Evolutionary conservation across 2,797 vertebrate genomes (phyloP).

Genomic region (Manis pentadactyla): DNA sequence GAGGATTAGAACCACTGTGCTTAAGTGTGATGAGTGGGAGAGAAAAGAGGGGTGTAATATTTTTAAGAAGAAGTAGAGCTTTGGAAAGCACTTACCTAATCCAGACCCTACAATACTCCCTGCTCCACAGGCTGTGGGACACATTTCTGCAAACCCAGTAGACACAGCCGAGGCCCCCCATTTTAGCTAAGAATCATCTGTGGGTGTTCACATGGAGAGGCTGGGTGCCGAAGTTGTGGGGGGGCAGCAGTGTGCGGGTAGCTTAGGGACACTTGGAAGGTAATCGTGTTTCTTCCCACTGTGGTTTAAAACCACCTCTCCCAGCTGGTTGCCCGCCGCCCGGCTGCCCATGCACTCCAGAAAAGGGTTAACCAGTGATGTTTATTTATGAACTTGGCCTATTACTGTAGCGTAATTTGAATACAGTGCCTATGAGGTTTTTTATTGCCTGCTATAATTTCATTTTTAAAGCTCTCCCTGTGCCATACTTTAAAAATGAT

Average conservation of each 20-base stretch:
- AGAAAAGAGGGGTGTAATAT: not conserved
- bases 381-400: constrained; percentile 90
- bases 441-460: constrained; percentile 90
- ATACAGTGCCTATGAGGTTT: constrained; percentile 88
- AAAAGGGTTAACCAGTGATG: constrained; percentile 87
- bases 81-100: not conserved
- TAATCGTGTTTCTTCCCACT: not conserved
- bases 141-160: not conserved
- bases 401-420: constrained; percentile 89
- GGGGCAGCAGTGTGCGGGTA: rapidly evolving
- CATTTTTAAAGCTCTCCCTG: constrained; percentile 89
- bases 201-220: not conserved
- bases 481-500: constrained; percentile 89
- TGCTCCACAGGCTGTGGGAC: not conserved
- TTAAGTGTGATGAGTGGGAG: not conserved
- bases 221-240: not conserved
- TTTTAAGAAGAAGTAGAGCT: not conserved
- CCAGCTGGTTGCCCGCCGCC: not conserved
- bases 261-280: not conserved
- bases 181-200: not conserved
- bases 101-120: not conserved
- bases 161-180: not conserved
- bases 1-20: not conserved
- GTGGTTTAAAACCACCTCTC: not conserved
- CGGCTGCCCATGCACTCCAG: not conserved